Base-by-base conservation (phyloP, 2,797 vertebrate genomes). In the Ambastaia sidthimunki region DNA sequence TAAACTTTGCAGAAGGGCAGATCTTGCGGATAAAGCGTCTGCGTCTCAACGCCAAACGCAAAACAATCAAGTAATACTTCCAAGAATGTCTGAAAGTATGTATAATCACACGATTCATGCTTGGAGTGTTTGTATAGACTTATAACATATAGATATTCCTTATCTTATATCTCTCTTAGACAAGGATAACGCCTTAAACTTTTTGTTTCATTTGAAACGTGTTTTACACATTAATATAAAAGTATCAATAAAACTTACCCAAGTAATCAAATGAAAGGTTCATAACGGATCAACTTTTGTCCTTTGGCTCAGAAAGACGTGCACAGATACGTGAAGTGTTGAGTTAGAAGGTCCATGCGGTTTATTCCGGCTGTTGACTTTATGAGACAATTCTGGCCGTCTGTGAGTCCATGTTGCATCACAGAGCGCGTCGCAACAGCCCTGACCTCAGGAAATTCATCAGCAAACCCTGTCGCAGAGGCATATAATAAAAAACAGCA, bases 401-500 rank as follows among this genome's bases (percentile, higher is more conserved):
- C 74, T 59, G 66, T 75, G 66, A 54, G 71, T 71, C 77, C 50
- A 68, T 37, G 63, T 78, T 88, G 86, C 71, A 47, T 70, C 80
- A 83, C 63, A 37, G 37, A 62, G 78, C 77, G 66, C 74, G 80
- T 78, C 84, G 74, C 74, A 81, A 80, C 71, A 80, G 77, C 60
- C 59, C 62, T 88, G 83, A 85, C 82, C 86, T 81, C 41, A 44
- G 78, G 52, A 82, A 76, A 83, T 89, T 83, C 66, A 88, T 88
- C 78, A 88, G 73, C 72, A 71, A 78, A 57, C 69, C 78, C 75
- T 87, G 84, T 81, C 84, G 83, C 86, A 83, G 84, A 88, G 87
- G 87, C 73, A 44, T 86, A 85, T 85, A 84, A 87, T 86, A 85
- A 85, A 89, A 86, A 81, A 83, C 80, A 85, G 73, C 67, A 70